Percentiles rank a stretch among this genome's conserved stretches.
phyloP scores from a whole-genome alignment of 2,113 vertebrate genomes.

The Seriola quinqueradiata region DNA sequence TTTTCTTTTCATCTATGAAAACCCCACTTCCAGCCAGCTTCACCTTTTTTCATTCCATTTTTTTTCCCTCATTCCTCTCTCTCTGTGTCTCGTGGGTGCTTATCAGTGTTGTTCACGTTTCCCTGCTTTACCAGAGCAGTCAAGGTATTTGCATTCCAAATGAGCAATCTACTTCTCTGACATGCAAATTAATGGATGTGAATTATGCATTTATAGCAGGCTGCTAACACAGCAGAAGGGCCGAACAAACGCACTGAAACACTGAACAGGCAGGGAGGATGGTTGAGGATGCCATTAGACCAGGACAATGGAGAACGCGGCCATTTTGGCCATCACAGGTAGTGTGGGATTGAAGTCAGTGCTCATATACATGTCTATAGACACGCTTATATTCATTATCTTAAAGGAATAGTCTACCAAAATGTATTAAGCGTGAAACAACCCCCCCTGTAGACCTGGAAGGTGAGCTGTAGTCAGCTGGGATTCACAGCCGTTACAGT shows the following conservation, averaged over 20 bases:
- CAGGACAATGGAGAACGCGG: slow-evolving; percentile 1
- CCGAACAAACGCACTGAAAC: slow-evolving; percentile 33
- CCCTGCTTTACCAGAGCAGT: slow-evolving; percentile 68
- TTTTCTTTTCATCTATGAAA: slow-evolving; percentile 49
- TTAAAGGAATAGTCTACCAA: neutral
- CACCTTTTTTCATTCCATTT: slow-evolving; percentile 20
- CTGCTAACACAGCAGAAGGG: slow-evolving; percentile 62
- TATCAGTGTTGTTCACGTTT: slow-evolving; percentile 75
- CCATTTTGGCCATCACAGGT: slow-evolving; percentile 24
- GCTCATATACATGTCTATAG: neutral
- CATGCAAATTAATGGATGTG: slow-evolving; percentile 83
- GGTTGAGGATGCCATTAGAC: slow-evolving; percentile 25
- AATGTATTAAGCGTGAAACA: neutral
- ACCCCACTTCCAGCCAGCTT: slow-evolving; percentile 39
- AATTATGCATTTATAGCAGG: slow-evolving; percentile 80
- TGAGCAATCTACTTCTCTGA: slow-evolving; percentile 78
- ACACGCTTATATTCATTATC: neutral
- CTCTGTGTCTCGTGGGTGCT: slow-evolving; percentile 56
- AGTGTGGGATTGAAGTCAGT: neutral
- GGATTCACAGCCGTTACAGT: too few relatives aligned
- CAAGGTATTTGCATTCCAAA: slow-evolving; percentile 85
- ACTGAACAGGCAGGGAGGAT: neutral
- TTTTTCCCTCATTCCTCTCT: slow-evolving; percentile 21
- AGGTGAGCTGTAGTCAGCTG: too few relatives aligned
- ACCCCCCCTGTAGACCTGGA: too few relatives aligned